phyloP scores from a whole-genome alignment of 2,797 vertebrate species.

The Erpetoichthys calabaricus region DNA sequence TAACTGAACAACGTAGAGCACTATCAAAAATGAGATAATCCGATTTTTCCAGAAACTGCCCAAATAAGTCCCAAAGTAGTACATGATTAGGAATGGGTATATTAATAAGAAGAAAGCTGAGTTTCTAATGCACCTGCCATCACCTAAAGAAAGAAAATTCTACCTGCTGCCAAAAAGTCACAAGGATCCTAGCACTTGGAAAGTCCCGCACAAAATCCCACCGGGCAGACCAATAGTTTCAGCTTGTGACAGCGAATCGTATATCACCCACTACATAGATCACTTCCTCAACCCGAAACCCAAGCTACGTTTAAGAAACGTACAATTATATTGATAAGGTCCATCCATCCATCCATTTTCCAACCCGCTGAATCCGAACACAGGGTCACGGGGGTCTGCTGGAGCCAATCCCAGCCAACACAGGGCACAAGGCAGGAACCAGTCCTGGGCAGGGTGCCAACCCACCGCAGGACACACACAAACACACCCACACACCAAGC shows the following conservation, averaged over 20 bases:
- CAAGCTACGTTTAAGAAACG: constrained; percentile 3
- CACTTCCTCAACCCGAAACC: not conserved
- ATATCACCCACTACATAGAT: not conserved
- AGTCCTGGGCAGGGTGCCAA: too few relatives aligned
- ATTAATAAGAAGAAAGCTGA: too few relatives aligned
- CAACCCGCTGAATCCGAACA: too few relatives aligned
- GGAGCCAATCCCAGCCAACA: too few relatives aligned
- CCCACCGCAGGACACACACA: too few relatives aligned
- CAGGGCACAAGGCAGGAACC: too few relatives aligned
- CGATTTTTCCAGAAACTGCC: not conserved
- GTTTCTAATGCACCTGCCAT: too few relatives aligned
- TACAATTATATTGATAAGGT: constrained; percentile 4
- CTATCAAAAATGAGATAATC: not conserved
- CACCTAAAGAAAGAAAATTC: not conserved
- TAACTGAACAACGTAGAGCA: not conserved
- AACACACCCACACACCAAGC: too few relatives aligned
- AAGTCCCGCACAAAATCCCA: not conserved
- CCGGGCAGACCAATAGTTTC: not conserved
- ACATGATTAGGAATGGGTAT: too few relatives aligned
- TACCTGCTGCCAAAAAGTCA: constrained; percentile 5
- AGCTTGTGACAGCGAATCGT: constrained; percentile 7
- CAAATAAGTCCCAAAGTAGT: not conserved
- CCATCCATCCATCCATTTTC: too few relatives aligned
- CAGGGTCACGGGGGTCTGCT: too few relatives aligned
- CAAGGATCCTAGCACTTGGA: not conserved